phyloP scores from a whole-genome alignment of 2,797 vertebrate genomes.

The Darevskia nairensis region DNA sequence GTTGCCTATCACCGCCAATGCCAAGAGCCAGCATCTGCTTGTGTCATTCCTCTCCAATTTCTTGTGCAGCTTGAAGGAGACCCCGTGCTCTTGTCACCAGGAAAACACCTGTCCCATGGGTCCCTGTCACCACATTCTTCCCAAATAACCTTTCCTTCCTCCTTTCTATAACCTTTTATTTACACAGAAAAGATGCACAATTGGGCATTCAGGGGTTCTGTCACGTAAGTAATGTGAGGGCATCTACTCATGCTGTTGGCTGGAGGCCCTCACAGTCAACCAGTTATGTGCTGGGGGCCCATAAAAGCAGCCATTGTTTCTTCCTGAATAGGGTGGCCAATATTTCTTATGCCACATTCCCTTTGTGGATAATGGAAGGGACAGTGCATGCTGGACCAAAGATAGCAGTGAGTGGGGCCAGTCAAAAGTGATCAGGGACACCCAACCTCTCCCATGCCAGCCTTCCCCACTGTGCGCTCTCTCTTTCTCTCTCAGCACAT shows the following conservation, averaged over 20 bases:
- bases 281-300: neutral
- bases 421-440: no score
- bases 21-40: slow-evolving; percentile 64
- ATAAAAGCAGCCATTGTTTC: neutral
- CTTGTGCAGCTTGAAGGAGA: slow-evolving; percentile 26
- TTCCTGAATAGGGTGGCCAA: neutral
- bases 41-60: slow-evolving; percentile 52
- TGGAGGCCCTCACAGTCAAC: neutral
- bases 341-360: neutral
- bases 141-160: neutral
- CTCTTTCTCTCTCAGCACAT: no score
- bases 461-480: no score
- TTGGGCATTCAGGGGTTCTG: neutral
- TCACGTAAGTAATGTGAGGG: neutral
- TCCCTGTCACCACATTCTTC: neutral
- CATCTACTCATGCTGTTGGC: neutral
- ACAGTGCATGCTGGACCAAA: no score
- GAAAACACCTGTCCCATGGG: neutral
- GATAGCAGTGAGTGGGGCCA: no score
- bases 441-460: no score
- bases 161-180: neutral
- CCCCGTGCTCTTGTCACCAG: slow-evolving; percentile 61
- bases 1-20: slow-evolving; percentile 60
- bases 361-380: neutral
- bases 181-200: neutral